Base-by-base conservation (phyloP, 1,140 invertebrate genomes). In the Scaptomyza hsui region DNA sequence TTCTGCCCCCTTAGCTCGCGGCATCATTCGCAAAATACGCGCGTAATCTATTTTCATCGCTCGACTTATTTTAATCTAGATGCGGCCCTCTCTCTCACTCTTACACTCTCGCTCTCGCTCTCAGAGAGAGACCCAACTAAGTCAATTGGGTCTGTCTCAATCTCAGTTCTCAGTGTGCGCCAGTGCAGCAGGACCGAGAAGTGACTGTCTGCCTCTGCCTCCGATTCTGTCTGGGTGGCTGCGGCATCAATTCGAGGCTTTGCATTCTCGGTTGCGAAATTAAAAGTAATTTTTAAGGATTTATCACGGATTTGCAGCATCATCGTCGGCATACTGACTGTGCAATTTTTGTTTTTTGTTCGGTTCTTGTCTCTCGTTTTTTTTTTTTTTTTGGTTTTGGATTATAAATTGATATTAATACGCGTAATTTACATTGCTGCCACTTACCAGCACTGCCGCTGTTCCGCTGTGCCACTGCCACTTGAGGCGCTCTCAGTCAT, bases 1-100 rank as follows among this genome's bases (percentile, higher is more conserved):
- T n/a, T 37, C 32, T 37, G 12, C 4, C 1, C 12, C 37, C 1
- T 21, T 55, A 9, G 24, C 24, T 24, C 24, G 4, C 4, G 24
- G 45, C 67, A 75, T 55, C 72, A 62, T 75, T 75, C 69, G 63
- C 69, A 76, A 78, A 76, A 78, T 78, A 78, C 73, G 73, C 72
- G 75, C 76, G 72, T 78, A 78, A 78, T 78, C 75, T 75, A 78
- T 78, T 78, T 78, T 78, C 69, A 78, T 78, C 76, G 76, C 76
- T 78, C 69, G 73, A 78, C 76, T 78, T 78, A 78, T 76, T 78
- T 76, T 76, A 75, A 78, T 78, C 73, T 78, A 76, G 73, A 72
- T 47, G 39, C 73, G 44, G 56, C 52, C 61, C 61, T 56, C 56
- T 55, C 24, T 29, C 26, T 29, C 26, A 26, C 16, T 32, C 37